A percentile compares a stretch with the other conserved stretches of the same genome.
phyloP scores from a whole-genome alignment of 2,113 vertebrate species.

The Ceuthmochares aereus region DNA sequence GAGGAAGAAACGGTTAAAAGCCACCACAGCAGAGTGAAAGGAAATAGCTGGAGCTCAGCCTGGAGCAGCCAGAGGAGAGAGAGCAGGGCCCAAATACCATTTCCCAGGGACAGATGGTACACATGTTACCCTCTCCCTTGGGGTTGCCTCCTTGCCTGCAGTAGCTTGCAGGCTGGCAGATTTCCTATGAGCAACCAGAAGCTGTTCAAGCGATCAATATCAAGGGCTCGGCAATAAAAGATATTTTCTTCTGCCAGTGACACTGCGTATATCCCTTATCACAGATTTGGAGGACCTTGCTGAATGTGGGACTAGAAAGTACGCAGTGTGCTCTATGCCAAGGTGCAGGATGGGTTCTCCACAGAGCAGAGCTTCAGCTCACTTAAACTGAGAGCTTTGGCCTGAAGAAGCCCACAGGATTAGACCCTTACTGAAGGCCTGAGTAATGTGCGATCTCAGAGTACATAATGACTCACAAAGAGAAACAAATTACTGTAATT shows the following conservation, averaged over 20 bases:
- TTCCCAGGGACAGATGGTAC: not conserved
- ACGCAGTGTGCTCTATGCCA: fast-evolving
- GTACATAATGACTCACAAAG: slow-evolving; percentile 45
- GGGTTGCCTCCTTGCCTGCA: not conserved
- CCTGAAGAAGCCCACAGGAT: not conserved
- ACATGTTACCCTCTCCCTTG: not conserved
- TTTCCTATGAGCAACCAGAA: not conserved
- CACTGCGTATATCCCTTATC: not conserved
- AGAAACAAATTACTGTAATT: slow-evolving; percentile 68
- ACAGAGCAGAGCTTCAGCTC: not conserved
- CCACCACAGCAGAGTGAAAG: not conserved
- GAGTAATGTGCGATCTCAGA: slow-evolving; percentile 28
- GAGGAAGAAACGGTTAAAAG: not conserved
- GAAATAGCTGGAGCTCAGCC: not conserved
- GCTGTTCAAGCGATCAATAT: not conserved
- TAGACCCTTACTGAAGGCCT: slow-evolving; percentile 1
- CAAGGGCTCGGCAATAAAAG: not conserved
- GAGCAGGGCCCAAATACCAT: not conserved
- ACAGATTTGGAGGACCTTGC: not conserved
- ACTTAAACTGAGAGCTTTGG: not conserved
- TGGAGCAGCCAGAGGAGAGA: not conserved
- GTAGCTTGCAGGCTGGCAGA: not conserved
- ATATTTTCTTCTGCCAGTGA: not conserved
- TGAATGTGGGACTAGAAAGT: not conserved
- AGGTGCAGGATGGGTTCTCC: not conserved